phyloP scores from a whole-genome alignment of 2,888 invertebrate genomes.

The Epistrophe grossulariae region DNA sequence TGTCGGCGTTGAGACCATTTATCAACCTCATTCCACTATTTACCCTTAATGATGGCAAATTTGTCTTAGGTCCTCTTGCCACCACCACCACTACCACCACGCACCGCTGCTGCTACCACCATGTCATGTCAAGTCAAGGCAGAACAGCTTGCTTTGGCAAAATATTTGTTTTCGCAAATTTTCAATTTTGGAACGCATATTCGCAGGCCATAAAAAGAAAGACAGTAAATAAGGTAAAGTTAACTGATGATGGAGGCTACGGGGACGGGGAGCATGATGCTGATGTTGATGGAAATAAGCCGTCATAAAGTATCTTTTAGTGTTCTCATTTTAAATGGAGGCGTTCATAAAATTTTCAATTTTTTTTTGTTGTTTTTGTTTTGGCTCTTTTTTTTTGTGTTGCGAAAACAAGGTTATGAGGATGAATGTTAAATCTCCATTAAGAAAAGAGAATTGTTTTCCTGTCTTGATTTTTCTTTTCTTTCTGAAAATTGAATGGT shows the following conservation, averaged over 20 bases:
- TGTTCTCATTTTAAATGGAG: conserved; percentile 38
- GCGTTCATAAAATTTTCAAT: conserved; percentile 49
- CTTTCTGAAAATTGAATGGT: conserved; percentile 33
- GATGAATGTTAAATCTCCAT: conserved; percentile 53
- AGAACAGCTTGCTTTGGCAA: conserved; percentile 1
- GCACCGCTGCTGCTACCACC: not conserved
- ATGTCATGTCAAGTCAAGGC: not conserved
- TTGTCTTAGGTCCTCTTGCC: conserved; percentile 22
- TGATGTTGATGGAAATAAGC: conserved; percentile 18
- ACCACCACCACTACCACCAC: not conserved
- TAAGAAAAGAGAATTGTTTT: conserved; percentile 25
- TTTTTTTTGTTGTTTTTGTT: conserved; percentile 8
- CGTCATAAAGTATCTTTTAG: conserved; percentile 53
- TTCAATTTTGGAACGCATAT: conserved; percentile 57
- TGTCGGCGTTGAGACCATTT: not conserved
- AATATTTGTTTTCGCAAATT: conserved; percentile 46
- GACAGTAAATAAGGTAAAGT: conserved; percentile 46
- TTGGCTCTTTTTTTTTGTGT: not conserved
- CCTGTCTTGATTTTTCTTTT: not conserved
- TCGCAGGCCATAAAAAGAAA: conserved; percentile 46
- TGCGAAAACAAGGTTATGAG: conserved; percentile 32
- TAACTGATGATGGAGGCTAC: conserved; percentile 14
- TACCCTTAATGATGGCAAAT: conserved; percentile 47
- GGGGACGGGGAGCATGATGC: not conserved
- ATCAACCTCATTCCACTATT: conserved; percentile 32